phyloP scores from a whole-genome alignment of 2,113 vertebrate species.

The Forbesichthys papilliferus region DNA sequence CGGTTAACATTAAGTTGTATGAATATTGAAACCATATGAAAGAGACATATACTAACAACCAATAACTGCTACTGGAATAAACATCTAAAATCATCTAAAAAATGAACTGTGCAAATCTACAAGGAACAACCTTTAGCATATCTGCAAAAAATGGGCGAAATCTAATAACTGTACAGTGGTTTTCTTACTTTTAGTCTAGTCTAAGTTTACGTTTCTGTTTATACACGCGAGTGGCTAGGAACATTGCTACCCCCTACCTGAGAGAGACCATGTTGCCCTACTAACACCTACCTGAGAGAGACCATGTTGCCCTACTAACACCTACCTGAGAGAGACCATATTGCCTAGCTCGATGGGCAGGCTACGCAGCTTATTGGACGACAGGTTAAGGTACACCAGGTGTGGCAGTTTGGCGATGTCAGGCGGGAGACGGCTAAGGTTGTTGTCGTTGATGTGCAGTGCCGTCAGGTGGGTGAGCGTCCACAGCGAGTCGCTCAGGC shows the following conservation, averaged over 20 bases:
- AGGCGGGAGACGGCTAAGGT: constrained; percentile 94
- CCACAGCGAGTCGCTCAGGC: constrained; percentile 93
- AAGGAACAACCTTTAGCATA: no score
- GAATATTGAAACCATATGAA: no score
- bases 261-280: constrained; percentile 98
- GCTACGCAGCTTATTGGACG: constrained; percentile 99
- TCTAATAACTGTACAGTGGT: no score
- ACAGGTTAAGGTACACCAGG: constrained; percentile 98
- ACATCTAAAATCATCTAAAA: no score
- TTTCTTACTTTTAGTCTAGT: no score
- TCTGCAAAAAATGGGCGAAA: no score
- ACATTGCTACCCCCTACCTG: constrained; percentile 79
- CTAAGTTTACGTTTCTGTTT: no score
- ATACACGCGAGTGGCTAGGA: no score
- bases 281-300: constrained; percentile 90
- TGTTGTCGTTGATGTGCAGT: constrained; percentile 98
- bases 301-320: constrained; percentile 89
- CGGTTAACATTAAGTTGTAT: no score
- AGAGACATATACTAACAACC: no score
- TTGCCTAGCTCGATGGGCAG: constrained; percentile 99
- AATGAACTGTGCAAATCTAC: no score
- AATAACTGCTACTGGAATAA: not conserved
- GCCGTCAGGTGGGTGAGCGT: constrained; percentile 95
- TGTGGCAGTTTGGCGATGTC: constrained; percentile 98
- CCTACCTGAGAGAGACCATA: constrained; percentile 99